Conservation (phyloP, 2,888 invertebrate genomes). For the Diogma glabrata region DNA sequence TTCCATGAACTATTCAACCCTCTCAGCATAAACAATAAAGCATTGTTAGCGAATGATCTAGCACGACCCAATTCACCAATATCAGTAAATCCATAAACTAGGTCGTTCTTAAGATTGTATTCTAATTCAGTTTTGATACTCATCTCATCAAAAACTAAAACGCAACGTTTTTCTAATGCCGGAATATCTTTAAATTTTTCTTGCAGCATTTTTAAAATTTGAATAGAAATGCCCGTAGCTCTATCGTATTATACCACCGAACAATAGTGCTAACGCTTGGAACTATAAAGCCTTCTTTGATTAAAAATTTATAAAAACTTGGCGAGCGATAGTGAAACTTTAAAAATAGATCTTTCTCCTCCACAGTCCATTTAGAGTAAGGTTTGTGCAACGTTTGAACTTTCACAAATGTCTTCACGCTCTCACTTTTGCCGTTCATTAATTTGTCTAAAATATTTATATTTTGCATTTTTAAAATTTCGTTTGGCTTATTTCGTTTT, state of each 20-base stretch:
- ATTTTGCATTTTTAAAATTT: neutral
- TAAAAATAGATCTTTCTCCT: slow-evolving; percentile 1
- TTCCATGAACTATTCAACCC: slow-evolving; percentile 1
- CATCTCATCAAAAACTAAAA: too few relatives aligned
- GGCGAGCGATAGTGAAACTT: slow-evolving; percentile 7
- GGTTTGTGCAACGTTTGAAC: neutral
- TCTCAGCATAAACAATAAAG: slow-evolving; percentile 1
- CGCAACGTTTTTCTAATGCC: slow-evolving; percentile 1
- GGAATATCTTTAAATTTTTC: slow-evolving; percentile 1
- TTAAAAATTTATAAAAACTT: slow-evolving; percentile 5
- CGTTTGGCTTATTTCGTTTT: neutral
- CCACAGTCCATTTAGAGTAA: neutral
- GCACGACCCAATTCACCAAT: slow-evolving; percentile 1
- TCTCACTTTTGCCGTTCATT: neutral
- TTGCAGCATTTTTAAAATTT: slow-evolving; percentile 6
- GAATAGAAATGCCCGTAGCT: neutral
- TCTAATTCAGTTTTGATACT: slow-evolving; percentile 10
- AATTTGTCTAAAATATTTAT: neutral
- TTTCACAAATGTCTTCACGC: neutral
- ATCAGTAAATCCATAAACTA: slow-evolving; percentile 7
- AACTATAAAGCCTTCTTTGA: slow-evolving; percentile 3
- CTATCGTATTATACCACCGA: neutral
- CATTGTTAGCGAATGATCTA: neutral
- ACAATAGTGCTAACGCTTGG: neutral
- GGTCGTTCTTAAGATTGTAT: slow-evolving; percentile 5